A percentile compares a stretch with the other conserved stretches of the same genome.
Conservation (phyloP, 2,113 vertebrate species). For the Recurvirostra avosetta region DNA sequence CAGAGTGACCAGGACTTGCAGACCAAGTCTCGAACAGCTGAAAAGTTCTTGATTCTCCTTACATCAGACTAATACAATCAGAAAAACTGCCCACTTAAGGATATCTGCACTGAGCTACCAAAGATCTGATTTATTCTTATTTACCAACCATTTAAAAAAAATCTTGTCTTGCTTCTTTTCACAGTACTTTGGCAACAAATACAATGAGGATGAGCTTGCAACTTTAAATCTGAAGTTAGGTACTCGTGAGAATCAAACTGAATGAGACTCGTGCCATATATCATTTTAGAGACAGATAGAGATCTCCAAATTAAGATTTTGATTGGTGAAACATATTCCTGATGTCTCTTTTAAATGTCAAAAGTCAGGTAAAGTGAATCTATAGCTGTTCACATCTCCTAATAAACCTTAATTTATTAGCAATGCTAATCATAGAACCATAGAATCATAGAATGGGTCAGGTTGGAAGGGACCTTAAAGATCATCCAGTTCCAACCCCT, state of each 20-base stretch:
- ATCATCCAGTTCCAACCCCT: no score
- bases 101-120: neutral
- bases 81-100: neutral
- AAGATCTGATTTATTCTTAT: neutral
- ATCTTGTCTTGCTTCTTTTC: neutral
- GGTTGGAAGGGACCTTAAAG: no score
- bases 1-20: neutral
- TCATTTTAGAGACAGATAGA: neutral
- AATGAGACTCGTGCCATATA: neutral
- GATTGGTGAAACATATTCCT: neutral
- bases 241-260: neutral
- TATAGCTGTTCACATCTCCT: neutral
- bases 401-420: neutral
- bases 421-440: neutral
- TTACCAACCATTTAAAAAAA: neutral
- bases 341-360: neutral
- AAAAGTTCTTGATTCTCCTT: neutral
- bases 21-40: neutral
- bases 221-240: neutral
- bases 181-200: neutral
- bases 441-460: no score
- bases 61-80: neutral
- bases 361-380: neutral
- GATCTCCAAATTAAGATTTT: neutral
- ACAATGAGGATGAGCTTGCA: neutral